Evolutionary conservation across 2,113 vertebrate genomes (phyloP).

Genomic region (Lathamus discolor): DNA sequence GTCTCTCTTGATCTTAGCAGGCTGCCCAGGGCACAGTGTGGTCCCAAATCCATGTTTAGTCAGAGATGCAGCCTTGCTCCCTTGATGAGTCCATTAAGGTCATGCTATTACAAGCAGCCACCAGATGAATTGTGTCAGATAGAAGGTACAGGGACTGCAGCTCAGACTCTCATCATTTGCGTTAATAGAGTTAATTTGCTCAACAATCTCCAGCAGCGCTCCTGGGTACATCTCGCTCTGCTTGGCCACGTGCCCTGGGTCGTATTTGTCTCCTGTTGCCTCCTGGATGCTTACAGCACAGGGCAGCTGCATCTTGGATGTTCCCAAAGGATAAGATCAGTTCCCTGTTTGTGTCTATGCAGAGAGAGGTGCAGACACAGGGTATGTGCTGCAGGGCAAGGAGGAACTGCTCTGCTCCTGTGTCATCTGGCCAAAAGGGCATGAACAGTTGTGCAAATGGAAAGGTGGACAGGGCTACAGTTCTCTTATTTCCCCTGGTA

Average conservation of each 20-base stretch:
- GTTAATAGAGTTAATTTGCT: slow-evolving; percentile 64
- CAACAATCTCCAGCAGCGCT: background rate
- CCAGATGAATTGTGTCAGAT: slow-evolving; percentile 46
- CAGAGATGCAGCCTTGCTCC: background rate
- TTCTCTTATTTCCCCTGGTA: background rate
- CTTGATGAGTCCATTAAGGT: slow-evolving; percentile 48
- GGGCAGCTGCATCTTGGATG: background rate
- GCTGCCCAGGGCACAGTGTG: background rate
- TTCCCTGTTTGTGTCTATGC: background rate
- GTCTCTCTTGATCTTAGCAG: background rate
- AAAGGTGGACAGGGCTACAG: background rate
- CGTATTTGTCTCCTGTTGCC: background rate
- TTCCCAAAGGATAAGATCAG: background rate
- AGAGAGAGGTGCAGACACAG: background rate
- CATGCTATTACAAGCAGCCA: slow-evolving; percentile 51
- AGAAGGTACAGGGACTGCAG: background rate
- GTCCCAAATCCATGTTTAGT: background rate
- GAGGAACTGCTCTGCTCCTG: background rate
- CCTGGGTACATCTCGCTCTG: background rate
- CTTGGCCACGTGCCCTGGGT: background rate
- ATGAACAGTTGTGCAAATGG: rapidly evolving
- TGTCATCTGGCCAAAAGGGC: background rate
- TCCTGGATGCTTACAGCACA: background rate
- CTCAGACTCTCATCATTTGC: slow-evolving; percentile 11
- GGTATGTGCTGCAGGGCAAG: rapidly evolving